Evolutionary conservation across 2,888 invertebrate genomes (phyloP).

Genomic region (Leptura quadrifasciata): DNA sequence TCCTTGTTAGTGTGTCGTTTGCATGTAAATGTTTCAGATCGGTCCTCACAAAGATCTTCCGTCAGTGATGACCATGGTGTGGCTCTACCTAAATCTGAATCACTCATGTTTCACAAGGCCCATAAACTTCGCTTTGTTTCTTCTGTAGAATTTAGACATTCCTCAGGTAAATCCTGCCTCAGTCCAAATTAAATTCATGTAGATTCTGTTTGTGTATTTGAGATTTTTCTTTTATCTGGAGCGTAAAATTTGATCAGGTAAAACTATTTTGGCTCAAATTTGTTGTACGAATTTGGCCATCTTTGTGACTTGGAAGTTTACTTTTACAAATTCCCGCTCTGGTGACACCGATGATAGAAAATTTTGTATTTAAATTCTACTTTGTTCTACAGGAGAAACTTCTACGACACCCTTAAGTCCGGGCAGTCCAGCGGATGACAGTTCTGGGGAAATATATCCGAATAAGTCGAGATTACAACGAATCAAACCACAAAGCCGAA

Average conservation of each 20-base stretch:
- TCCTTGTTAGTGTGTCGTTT: conserved; percentile 41
- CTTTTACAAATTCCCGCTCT: background rate
- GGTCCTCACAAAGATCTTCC: conserved; percentile 76
- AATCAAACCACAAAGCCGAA: conserved; percentile 94
- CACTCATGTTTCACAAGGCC: conserved; percentile 74
- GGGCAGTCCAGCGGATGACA: conserved; percentile 81
- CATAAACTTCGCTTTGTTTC: conserved; percentile 88
- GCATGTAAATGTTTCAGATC: conserved; percentile 76
- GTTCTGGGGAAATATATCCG: conserved; percentile 77
- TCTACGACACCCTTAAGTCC: conserved; percentile 86
- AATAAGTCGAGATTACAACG: conserved; percentile 87
- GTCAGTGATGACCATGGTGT: conserved; percentile 75
- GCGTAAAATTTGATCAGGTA: background rate
- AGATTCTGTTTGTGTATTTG: conserved; percentile 23
- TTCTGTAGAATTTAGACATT: conserved; percentile 87
- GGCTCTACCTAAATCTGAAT: conserved; percentile 71
- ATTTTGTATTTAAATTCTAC: background rate
- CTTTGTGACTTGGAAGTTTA: background rate
- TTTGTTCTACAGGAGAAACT: conserved; percentile 82
- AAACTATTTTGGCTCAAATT: background rate
- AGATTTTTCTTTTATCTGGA: background rate
- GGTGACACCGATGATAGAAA: background rate
- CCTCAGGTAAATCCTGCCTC: conserved; percentile 78
- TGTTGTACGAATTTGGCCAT: background rate
- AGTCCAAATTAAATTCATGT: background rate